Percentiles rank a stretch among this genome's conserved stretches.
Conservation (phyloP, 2,113 vertebrate species). For the Mola mola region DNA sequence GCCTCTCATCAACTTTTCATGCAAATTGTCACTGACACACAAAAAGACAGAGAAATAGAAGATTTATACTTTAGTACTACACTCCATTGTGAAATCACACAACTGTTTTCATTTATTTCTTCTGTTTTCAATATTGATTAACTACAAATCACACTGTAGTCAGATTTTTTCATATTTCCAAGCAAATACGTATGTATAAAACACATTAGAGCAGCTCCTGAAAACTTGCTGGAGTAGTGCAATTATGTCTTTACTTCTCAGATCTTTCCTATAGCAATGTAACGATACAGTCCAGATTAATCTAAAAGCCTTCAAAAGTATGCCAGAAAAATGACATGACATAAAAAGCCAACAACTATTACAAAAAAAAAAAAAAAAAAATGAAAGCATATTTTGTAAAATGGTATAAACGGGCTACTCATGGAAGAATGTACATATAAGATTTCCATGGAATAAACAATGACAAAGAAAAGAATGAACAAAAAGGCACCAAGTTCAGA, state of each 20-base stretch:
- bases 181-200: no score
- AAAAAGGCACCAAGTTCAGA: no score
- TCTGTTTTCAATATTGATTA: no score
- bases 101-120: no score
- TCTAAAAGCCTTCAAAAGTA: background rate
- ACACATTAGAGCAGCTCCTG: background rate
- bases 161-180: no score
- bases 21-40: background rate
- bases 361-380: background rate
- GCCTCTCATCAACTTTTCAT: slow-evolving; percentile 54
- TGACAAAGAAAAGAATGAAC: no score
- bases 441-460: no score
- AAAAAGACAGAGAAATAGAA: background rate
- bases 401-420: background rate
- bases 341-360: background rate
- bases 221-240: background rate
- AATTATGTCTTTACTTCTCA: background rate
- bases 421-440: no score
- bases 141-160: no score
- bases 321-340: background rate
- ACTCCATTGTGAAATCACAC: no score
- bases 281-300: background rate
- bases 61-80: no score
- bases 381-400: background rate
- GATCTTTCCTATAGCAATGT: background rate